A percentile compares a stretch with the other conserved stretches of the same genome.
Evolutionary conservation across 2,888 invertebrate species (phyloP).

Genomic region (Lomographa bimaculata): DNA sequence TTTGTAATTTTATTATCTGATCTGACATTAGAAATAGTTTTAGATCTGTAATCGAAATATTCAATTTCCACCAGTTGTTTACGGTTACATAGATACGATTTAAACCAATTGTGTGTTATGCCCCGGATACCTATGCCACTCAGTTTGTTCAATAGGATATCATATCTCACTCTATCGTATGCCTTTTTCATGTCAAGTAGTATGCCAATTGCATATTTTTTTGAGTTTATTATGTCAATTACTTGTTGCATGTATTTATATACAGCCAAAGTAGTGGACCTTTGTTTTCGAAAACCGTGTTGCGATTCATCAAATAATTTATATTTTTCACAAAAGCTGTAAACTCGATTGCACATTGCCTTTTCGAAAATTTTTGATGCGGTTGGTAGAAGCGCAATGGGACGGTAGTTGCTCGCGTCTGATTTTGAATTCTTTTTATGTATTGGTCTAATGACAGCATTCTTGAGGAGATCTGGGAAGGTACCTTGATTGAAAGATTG

Average conservation of each 20-base stretch:
- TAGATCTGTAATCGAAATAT: conserved; percentile 1
- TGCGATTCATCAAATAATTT: conserved; percentile 10
- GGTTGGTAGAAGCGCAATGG: conserved; percentile 15
- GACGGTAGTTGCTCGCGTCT: conserved; percentile 24
- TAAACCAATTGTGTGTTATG: conserved; percentile 18
- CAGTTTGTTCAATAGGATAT: conserved; percentile 23
- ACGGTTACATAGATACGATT: conserved; percentile 21
- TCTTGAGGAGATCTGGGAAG: conserved; percentile 14
- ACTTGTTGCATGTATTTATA: conserved; percentile 19
- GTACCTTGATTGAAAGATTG: conserved; percentile 16
- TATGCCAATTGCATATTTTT: conserved; percentile 25
- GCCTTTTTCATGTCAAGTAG: conserved; percentile 34
- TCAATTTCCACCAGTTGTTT: conserved; percentile 22
- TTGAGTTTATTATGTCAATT: conserved; percentile 5
- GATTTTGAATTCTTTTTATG: conserved; percentile 16
- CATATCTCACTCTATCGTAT: conserved; percentile 27
- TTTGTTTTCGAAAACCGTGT: conserved; percentile 10
- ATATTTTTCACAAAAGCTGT: conserved; percentile 10
- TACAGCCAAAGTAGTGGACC: conserved; percentile 20
- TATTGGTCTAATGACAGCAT: conserved; percentile 17
- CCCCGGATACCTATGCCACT: conserved; percentile 26
- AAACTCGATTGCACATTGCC: conserved; percentile 7
- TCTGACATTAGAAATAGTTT: too few relatives aligned
- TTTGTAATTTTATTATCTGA: too few relatives aligned
- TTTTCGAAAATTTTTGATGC: conserved; percentile 16